phyloP scores from a whole-genome alignment of 2,113 vertebrate species.

The Ifrita kowaldi region DNA sequence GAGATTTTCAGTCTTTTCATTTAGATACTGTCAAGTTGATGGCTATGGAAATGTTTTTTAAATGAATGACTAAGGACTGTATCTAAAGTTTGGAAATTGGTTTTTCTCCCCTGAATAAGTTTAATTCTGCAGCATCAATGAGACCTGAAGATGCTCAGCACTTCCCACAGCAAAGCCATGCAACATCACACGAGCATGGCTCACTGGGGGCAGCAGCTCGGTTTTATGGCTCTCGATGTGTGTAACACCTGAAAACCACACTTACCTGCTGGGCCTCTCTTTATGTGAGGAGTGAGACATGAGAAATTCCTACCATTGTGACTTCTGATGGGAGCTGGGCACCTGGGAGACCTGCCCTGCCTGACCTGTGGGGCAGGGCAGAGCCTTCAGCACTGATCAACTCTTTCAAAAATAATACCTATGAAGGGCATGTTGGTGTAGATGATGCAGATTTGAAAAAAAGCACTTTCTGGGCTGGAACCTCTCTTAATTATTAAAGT shows the following conservation, averaged over 20 bases:
- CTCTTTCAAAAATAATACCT: background rate
- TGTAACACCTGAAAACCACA: background rate
- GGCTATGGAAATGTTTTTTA: constrained; percentile 56
- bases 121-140: constrained; percentile 11
- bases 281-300: background rate
- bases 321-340: background rate
- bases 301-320: background rate
- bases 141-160: background rate
- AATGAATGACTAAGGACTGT: constrained; percentile 51
- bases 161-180: background rate
- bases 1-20: constrained; percentile 59
- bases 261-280: background rate
- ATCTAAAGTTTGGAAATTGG: constrained; percentile 29
- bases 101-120: constrained; percentile 40
- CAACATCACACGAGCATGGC: background rate
- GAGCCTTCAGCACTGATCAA: no score
- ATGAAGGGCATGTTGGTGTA: background rate
- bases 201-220: background rate
- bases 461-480: background rate
- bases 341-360: no score
- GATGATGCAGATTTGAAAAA: background rate
- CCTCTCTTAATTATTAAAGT: background rate
- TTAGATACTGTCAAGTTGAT: constrained; percentile 57
- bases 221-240: background rate
- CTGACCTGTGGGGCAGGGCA: background rate